These are phyloP conservation scores for Oceanites oceanicus DNA, from an alignment of 2,113 vertebrate genomes.

Conservation along the genomic window DNA sequence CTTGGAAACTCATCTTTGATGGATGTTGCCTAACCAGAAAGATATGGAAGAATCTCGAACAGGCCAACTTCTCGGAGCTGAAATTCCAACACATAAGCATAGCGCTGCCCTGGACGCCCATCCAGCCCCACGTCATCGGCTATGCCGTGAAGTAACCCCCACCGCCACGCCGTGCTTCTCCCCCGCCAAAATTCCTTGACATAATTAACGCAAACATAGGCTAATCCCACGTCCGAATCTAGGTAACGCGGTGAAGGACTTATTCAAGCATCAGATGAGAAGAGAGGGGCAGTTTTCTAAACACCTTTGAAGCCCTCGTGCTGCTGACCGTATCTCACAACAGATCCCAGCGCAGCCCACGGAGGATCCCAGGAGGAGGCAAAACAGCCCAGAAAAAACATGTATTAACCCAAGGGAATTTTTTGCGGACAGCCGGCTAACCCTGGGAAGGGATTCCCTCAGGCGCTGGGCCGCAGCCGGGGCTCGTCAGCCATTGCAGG, in stretches of 20 bases:
- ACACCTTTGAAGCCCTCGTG: fast-evolving
- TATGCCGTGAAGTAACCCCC: constrained; percentile 80
- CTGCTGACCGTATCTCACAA: background rate
- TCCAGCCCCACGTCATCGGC: constrained; percentile 79
- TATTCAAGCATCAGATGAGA: background rate
- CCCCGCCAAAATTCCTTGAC: background rate
- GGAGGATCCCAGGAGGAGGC: background rate
- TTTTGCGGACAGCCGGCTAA: background rate
- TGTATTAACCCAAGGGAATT: fast-evolving
- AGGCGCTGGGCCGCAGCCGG: fast-evolving
- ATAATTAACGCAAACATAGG: background rate
- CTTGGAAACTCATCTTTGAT: constrained; percentile 79
- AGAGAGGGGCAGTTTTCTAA: fast-evolving
- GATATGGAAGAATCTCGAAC: constrained; percentile 81
- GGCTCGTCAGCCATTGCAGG: fast-evolving
- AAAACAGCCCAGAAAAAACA: background rate
- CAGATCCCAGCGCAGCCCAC: fast-evolving
- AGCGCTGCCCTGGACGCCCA: constrained; percentile 34
- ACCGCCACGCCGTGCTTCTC: fast-evolving
- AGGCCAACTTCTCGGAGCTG: constrained; percentile 79
- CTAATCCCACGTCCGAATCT: fast-evolving
- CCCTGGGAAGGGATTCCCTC: background rate
- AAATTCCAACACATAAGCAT: constrained; percentile 71
- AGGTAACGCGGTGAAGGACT: background rate
- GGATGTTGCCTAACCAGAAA: constrained; percentile 78